Conservation (phyloP, 2,113 vertebrate genomes). For the Python bivittatus region DNA sequence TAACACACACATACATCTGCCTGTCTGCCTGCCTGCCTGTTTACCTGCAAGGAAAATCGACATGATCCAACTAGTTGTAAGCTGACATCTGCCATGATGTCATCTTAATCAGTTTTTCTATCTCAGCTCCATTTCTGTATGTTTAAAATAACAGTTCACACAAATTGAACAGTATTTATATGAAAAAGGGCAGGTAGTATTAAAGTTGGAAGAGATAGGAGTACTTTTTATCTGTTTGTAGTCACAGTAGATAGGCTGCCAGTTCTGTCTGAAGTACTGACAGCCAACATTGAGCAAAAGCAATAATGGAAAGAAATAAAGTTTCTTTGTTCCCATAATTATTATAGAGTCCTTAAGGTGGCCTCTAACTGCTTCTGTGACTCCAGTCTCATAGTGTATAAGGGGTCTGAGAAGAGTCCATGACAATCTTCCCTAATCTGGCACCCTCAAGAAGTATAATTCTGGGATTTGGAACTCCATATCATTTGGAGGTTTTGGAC, state of each 20-base stretch:
- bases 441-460: neutral
- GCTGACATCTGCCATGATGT: neutral
- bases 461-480: neutral
- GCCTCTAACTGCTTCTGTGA: neutral
- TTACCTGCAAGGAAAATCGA: neutral
- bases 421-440: neutral
- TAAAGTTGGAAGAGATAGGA: neutral
- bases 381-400: neutral
- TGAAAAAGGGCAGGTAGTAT: neutral
- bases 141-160: neutral
- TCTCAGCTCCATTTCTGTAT: neutral
- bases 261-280: neutral
- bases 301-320: neutral
- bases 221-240: neutral
- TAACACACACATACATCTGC: neutral
- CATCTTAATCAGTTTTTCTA: neutral
- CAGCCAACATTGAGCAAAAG: neutral
- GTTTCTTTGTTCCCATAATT: neutral
- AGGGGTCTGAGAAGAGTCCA: neutral
- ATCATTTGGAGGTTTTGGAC: neutral
- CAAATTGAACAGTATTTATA: neutral
- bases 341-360: no score
- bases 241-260: neutral
- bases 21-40: neutral
- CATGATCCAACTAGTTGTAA: neutral